Base-by-base conservation (phyloP, 1,140 invertebrate genomes). In the Lamellibrachia luymesi region DNA sequence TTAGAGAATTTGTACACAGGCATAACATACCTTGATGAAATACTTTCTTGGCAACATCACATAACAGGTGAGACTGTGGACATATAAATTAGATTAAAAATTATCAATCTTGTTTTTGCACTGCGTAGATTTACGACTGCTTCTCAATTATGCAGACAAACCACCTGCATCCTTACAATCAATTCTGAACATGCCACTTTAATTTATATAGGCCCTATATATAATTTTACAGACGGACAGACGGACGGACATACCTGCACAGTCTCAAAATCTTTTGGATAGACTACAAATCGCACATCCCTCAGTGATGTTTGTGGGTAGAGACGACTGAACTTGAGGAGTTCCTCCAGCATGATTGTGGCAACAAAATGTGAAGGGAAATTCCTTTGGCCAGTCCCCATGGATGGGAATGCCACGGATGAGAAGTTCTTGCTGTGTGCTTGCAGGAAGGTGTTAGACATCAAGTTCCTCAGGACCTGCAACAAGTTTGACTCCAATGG, bases 211-310 rank as follows among this genome's bases (percentile, higher is more conserved):
- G 52, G 1, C 6, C 7, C 25, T 22, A 4, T 17, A 56, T 17
- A 56, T 17, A 56, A 6, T 8, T 17, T 6, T 17, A 56, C 52
- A 56, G 52, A 56, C 52, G 52, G 13, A 56, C 13, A 56, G 52
- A 1, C 13, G 52, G 52, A 1, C 13, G 52, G 22, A 22, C 91
- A 27, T 27, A 91, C 91, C 91, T 91, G 49, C 17, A n/a, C 5
- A 4, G 49, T 91, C 4, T 50, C 91, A 91, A 25, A 50, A 91
- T 91, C 91, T 91, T 91, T 91, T 13, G 51, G 51, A 91, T 91
- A 91, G 13, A 91, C 49, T 17, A 91, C 91, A 91, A 91, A 91
- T 50, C 91, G 7, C 49, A 91, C 51, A 17, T 91, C 51, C 91
- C 27, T 91, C 91, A 91, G 13, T n/a, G 91, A 4, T 22, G 22